Evolutionary conservation across 2,113 vertebrate species (phyloP).

Genomic region (Taurulus bubalis): DNA sequence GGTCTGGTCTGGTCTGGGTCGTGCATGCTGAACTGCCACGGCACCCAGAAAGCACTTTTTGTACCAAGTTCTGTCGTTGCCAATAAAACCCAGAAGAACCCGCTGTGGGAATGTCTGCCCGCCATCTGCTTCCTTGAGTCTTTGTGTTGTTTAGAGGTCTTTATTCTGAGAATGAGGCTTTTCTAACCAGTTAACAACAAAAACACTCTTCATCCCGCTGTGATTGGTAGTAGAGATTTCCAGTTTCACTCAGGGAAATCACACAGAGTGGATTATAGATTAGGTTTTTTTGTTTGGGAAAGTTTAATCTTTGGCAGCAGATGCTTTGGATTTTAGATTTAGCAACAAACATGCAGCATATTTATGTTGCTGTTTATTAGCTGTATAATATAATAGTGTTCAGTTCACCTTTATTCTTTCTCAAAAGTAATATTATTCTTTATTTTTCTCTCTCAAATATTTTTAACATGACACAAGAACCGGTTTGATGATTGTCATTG

Average conservation of each 20-base stretch:
- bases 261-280: slow-evolving; percentile 52
- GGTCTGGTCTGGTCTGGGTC: slow-evolving; percentile 1
- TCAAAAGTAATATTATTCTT: background rate
- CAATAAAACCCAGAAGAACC: slow-evolving; percentile 72
- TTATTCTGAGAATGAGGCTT: slow-evolving; percentile 25
- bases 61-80: slow-evolving; percentile 75
- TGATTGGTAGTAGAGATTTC: slow-evolving; percentile 23
- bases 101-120: slow-evolving; percentile 52
- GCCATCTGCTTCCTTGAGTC: slow-evolving; percentile 53
- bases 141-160: slow-evolving; percentile 27
- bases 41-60: slow-evolving; percentile 68
- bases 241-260: slow-evolving; percentile 31
- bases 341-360: background rate
- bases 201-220: background rate
- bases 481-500: background rate
- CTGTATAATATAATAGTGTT: background rate
- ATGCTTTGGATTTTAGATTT: slow-evolving; percentile 33
- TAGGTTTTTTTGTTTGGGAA: slow-evolving; percentile 19
- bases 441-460: too few relatives aligned
- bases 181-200: background rate
- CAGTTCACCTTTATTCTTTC: background rate
- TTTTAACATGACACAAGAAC: too few relatives aligned
- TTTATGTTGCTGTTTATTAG: slow-evolving; percentile 17
- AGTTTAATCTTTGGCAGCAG: slow-evolving; percentile 29
- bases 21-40: slow-evolving; percentile 39